phyloP scores from a whole-genome alignment of 2,113 vertebrate species.

The Cottus gobio region DNA sequence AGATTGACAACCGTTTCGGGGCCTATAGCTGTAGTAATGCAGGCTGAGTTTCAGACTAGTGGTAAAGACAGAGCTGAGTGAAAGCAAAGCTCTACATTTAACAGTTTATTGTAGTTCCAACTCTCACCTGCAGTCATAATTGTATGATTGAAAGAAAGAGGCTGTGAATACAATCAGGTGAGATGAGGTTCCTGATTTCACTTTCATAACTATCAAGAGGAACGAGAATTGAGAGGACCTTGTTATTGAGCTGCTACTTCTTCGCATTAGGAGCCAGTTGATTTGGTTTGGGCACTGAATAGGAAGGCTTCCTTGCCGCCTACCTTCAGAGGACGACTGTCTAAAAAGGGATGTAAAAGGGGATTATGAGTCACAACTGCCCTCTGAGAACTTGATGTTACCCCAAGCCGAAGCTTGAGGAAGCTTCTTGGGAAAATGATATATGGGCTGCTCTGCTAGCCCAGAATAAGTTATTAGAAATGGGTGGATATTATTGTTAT shows the following conservation, averaged over 20 bases:
- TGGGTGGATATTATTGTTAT: conserved; percentile 1
- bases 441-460: background rate
- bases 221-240: conserved; percentile 3
- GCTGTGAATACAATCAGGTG: conserved; percentile 17
- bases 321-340: background rate
- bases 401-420: background rate
- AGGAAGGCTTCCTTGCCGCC: background rate
- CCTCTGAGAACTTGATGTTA: background rate
- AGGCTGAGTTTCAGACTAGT: conserved; percentile 10
- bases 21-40: background rate
- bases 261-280: background rate
- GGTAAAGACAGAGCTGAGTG: conserved; percentile 20
- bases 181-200: conserved; percentile 25
- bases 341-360: conserved; percentile 12
- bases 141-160: conserved; percentile 15
- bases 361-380: conserved; percentile 21
- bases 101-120: conserved; percentile 1
- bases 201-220: background rate
- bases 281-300: conserved; percentile 5
- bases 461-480: background rate
- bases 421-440: background rate
- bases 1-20: conserved; percentile 13
- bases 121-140: conserved; percentile 12
- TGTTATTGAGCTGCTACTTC: conserved; percentile 20
- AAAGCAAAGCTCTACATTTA: conserved; percentile 31